Conservation (phyloP, 2,888 invertebrate species). For the Diogma glabrata region DNA sequence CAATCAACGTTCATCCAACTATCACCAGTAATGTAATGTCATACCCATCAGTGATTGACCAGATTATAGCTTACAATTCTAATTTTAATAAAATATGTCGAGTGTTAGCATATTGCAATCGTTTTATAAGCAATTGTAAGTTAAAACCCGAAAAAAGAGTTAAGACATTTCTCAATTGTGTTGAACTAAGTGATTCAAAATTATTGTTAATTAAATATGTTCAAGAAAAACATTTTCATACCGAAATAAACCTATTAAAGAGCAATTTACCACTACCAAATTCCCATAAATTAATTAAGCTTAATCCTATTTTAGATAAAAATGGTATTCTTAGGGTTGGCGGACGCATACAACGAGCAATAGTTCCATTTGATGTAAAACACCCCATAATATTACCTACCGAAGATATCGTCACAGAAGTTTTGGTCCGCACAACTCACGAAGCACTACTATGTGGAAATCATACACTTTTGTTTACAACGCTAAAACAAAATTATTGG, state of each 20-base stretch:
- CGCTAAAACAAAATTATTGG: not conserved
- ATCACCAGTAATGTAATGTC: too few relatives aligned
- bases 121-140: not conserved
- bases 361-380: not conserved
- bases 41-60: too few relatives aligned
- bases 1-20: not conserved
- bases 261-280: not conserved
- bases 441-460: not conserved
- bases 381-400: not conserved
- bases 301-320: not conserved
- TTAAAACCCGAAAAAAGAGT: not conserved
- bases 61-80: too few relatives aligned
- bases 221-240: not conserved
- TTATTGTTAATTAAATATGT: too few relatives aligned
- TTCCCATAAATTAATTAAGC: not conserved
- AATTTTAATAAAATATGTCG: too few relatives aligned
- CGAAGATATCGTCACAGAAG: not conserved
- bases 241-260: not conserved
- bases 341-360: not conserved
- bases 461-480: not conserved
- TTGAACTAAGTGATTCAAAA: too few relatives aligned
- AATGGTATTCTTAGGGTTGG: slow-evolving; percentile 1
- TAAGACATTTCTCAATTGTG: not conserved
- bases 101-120: not conserved
- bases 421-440: not conserved